Conservation (phyloP, 2,113 vertebrate genomes). For the Zeus faber region DNA sequence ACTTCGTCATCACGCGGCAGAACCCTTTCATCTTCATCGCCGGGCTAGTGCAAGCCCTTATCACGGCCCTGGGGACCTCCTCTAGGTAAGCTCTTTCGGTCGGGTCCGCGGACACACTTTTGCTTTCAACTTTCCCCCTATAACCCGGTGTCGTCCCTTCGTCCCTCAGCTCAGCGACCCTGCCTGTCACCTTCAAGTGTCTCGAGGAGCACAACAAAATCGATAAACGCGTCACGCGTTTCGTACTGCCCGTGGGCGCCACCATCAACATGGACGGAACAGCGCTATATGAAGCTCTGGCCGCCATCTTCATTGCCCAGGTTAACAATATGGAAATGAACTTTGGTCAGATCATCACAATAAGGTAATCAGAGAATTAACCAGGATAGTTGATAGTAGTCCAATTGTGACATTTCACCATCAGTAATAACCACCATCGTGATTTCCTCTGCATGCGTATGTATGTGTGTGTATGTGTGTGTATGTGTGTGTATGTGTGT, state of each 20-base stretch:
- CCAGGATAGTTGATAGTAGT: neutral
- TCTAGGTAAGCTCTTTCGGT: constrained; percentile 92
- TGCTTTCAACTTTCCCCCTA: too few species aligned
- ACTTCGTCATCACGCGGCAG: constrained; percentile 89
- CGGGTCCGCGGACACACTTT: too few species aligned
- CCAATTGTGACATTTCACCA: neutral
- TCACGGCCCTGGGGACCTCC: constrained; percentile 94
- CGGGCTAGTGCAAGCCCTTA: constrained; percentile 90
- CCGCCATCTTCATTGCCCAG: constrained; percentile 96
- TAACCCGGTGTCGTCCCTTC: neutral
- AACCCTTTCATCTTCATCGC: constrained; percentile 95
- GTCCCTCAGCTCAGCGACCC: constrained; percentile 86
- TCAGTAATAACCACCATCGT: neutral
- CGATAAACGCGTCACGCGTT: constrained; percentile 92
- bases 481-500: neutral
- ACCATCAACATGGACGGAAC: constrained; percentile 98
- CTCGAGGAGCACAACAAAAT: constrained; percentile 94
- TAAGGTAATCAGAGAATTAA: constrained; percentile 78
- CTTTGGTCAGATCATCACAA: constrained; percentile 97
- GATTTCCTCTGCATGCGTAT: neutral
- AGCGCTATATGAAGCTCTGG: constrained; percentile 93
- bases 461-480: neutral
- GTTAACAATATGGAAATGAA: constrained; percentile 97
- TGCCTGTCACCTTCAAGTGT: constrained; percentile 95
- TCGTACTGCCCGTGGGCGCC: constrained; percentile 92